Base-by-base conservation (phyloP, 2,888 invertebrate species). In the Tubulanus polymorphus region DNA sequence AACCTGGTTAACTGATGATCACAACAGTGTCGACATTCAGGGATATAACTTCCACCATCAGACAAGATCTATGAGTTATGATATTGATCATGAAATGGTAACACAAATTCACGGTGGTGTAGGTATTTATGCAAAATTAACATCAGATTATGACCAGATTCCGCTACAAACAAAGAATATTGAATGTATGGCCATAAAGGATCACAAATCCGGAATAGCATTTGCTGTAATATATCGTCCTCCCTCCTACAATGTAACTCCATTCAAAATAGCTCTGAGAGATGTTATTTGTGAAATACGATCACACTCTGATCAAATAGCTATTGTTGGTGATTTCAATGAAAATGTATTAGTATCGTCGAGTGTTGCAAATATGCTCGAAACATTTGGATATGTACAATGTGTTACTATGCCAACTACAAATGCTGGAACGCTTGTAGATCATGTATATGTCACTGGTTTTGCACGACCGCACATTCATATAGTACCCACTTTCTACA, bases 41-140 rank as follows among this genome's bases (percentile, higher is more conserved):
- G 49, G 29, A 6, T 49, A 15, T 8, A 30, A 30, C 15, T 23
- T 41, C 6, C 23, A 41, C 15, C 6, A 41, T 3, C 6, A 23
- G 5, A 41, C 18, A 18, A 5, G 41, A 41, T 5, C 41, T 8
- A 3, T 23, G 23, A 20, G 20, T 10, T 49, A 29, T 32, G 32
- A 23, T 6, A 5, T 8, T 10, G 27, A 27, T 29, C 15, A 10
- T 27, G 20, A 23, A 6, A 18, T 27, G 30, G n/a, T 18, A 8
- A 10, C 28, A 30, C 20, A 27, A 6, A 23, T 30, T 15, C 8
- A 32, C 18, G 27, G 29, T 49, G 49, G 49, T 12, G 27, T 49
- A 8, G 49, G 20, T 49, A 29, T 49, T 32, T 49, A 49, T 49
- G 18, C 32, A n/a, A 30, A 49, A 49, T 8, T 12, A 30, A 8